Evolutionary conservation across 1,140 invertebrate species (phyloP).

Genomic region (Caenorhabditis tropicalis): DNA sequence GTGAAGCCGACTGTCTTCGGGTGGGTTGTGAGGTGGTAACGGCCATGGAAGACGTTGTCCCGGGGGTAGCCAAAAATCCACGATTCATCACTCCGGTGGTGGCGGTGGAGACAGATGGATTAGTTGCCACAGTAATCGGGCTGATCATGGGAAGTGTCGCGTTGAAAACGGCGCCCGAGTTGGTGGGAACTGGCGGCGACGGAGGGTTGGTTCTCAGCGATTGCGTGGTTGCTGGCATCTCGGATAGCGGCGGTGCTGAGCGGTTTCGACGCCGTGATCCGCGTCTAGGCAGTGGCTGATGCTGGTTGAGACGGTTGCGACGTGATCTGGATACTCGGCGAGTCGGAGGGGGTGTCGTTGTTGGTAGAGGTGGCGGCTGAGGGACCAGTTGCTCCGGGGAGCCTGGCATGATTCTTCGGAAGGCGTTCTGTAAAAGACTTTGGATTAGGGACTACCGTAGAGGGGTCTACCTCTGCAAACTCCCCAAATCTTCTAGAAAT

Average conservation of each 20-base stretch:
- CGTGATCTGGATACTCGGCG: background rate
- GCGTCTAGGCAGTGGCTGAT: background rate
- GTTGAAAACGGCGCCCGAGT: background rate
- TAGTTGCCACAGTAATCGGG: background rate
- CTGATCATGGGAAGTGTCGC: background rate
- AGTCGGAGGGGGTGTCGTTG: background rate
- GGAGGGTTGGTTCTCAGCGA: background rate
- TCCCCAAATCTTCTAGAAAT: background rate
- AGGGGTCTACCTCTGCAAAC: background rate
- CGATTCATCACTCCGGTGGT: background rate
- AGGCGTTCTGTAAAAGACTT: too few species aligned
- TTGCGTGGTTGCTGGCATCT: background rate
- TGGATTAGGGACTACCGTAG: too few species aligned
- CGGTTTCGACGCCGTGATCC: background rate
- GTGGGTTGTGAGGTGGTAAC: background rate
- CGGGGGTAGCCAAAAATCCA: background rate
- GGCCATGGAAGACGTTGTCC: too few species aligned
- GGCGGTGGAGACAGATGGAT: too few species aligned
- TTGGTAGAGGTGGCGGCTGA: background rate
- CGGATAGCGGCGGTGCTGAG: background rate
- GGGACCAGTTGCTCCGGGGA: too few species aligned
- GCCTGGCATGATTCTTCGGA: background rate
- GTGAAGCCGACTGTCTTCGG: background rate
- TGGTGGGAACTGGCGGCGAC: background rate
- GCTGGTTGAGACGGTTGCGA: background rate